phyloP scores from a whole-genome alignment of 2,113 vertebrate species.

The Calcarius ornatus region DNA sequence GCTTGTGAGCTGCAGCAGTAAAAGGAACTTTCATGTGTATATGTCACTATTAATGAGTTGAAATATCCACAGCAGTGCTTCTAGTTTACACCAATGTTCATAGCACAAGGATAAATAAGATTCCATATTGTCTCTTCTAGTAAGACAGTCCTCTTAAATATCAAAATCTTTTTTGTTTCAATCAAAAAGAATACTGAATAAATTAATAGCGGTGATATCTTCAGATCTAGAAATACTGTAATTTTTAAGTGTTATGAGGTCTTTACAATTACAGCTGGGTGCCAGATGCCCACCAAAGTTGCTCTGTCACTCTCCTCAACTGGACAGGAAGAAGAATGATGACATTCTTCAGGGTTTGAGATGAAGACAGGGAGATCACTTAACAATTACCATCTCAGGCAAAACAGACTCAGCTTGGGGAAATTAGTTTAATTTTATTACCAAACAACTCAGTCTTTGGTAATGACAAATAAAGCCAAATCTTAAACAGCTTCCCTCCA shows the following conservation, averaged over 20 bases:
- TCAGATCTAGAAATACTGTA: background rate
- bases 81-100: background rate
- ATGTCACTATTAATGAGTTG: background rate
- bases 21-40: background rate
- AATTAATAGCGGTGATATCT: background rate
- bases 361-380: background rate
- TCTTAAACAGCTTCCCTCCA: background rate
- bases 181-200: background rate
- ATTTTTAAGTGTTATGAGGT: background rate
- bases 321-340: background rate
- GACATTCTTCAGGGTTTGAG: background rate
- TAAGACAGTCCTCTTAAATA: background rate
- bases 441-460: background rate
- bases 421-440: background rate
- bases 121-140: background rate
- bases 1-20: background rate
- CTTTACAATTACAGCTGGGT: background rate
- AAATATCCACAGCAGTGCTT: background rate
- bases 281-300: background rate
- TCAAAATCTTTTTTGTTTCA: background rate
- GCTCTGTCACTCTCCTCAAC: fast-evolving
- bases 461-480: background rate
- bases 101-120: background rate
- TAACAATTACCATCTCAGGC: background rate
- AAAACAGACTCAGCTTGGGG: background rate